Evolutionary conservation across 53 echinoderm and acorn worm genomes (phyloP).

Genomic region (Glandiceps talaboti): DNA sequence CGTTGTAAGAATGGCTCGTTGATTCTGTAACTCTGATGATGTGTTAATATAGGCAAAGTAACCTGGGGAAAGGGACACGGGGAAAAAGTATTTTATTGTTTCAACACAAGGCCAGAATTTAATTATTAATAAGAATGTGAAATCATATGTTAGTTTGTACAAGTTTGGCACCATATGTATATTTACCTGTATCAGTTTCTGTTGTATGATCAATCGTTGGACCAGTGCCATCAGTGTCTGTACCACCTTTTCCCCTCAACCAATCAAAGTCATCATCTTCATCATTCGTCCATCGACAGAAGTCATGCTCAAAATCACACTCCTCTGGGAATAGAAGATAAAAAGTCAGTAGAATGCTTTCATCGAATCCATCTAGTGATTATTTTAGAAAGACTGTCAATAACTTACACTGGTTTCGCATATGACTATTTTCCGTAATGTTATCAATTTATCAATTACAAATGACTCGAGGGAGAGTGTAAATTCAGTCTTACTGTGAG

Average conservation of each 20-base stretch:
- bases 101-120: too few relatives aligned
- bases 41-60: not conserved
- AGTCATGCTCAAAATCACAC: slow-evolving; percentile 51
- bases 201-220: not conserved
- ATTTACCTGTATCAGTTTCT: not conserved
- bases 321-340: not conserved
- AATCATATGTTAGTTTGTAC: not conserved
- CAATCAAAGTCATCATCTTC: not conserved
- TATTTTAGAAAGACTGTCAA: too few relatives aligned
- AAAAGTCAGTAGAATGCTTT: not conserved
- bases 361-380: too few relatives aligned
- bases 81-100: not conserved
- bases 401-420: too few relatives aligned
- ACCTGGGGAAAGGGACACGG: too few relatives aligned
- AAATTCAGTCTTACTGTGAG: not conserved
- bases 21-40: not conserved
- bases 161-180: too few relatives aligned
- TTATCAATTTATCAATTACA: too few relatives aligned
- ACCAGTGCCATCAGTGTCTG: not conserved
- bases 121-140: not conserved
- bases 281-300: slow-evolving; percentile 46
- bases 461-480: too few relatives aligned
- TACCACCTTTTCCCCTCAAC: not conserved
- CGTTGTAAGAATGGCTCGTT: not conserved
- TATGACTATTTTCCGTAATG: too few relatives aligned